Evolutionary conservation across 1,140 invertebrate genomes (phyloP).

Genomic region (Panagrolaimus sp.): DNA sequence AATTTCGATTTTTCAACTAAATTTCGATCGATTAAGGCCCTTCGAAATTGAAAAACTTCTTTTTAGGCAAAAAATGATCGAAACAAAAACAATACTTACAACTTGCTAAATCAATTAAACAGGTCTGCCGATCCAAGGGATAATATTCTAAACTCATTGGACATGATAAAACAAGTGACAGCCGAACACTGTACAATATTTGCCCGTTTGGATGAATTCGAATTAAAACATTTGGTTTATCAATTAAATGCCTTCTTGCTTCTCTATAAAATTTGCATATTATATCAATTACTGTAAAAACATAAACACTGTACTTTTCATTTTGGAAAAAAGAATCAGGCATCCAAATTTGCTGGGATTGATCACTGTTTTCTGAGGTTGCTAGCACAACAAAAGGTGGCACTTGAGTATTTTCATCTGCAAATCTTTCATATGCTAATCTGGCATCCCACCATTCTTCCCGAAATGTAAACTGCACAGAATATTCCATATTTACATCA

Average conservation of each 20-base stretch:
- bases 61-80: slow-evolving; percentile 7
- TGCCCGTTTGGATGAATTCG: slow-evolving; percentile 87
- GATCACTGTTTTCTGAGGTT: slow-evolving; percentile 75
- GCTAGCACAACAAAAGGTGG: slow-evolving; percentile 58
- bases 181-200: slow-evolving; percentile 87
- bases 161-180: slow-evolving; percentile 72
- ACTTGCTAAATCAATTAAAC: slow-evolving; percentile 84
- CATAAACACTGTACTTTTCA: slow-evolving; percentile 89
- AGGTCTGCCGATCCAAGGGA: slow-evolving; percentile 84
- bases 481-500: slow-evolving; percentile 82
- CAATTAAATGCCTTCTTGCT: slow-evolving; percentile 56
- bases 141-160: slow-evolving; percentile 93
- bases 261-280: slow-evolving; percentile 40
- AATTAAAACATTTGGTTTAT: slow-evolving; percentile 76
- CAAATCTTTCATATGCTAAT: slow-evolving; percentile 81
- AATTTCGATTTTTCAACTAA: too few relatives aligned
- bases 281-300: background rate
- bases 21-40: too few relatives aligned
- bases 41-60: slow-evolving; percentile 17
- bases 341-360: slow-evolving; percentile 85
- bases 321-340: slow-evolving; percentile 94
- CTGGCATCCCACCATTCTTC: slow-evolving; percentile 90
- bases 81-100: slow-evolving; percentile 66
- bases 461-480: slow-evolving; percentile 79
- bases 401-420: slow-evolving; percentile 62